Base-by-base conservation (phyloP, 2,797 vertebrate genomes). In the Agapornis canus region DNA sequence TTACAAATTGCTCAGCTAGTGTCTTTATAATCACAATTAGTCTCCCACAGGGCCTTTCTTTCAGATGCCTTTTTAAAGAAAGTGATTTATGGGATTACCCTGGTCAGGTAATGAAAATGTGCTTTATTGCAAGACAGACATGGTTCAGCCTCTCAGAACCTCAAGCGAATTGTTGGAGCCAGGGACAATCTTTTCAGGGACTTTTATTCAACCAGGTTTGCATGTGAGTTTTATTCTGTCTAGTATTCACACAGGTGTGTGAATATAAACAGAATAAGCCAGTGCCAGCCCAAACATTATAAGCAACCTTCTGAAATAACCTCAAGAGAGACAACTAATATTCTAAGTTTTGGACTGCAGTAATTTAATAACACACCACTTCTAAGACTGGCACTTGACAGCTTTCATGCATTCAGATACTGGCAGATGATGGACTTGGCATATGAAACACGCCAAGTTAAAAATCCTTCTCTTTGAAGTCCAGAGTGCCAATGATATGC, bases 21-120 rank as follows among this genome's bases (percentile, higher is more conserved):
- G n/a, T 73, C n/a, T 57, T 89, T 84, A 75, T 80, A 71, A 56
- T 70, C n/a, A 39, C 45, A 72, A 23, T 83, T 71, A 72, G 15
- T 59, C 49, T 96, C 49, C 54, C 37, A 87, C 17, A 52, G 60
- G 40, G 56, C 15, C 79, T 86, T 91, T 88, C 22, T 92, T 95
- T 88, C 35, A 3, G 1, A 69, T 57, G 39, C 29, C 7, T 32
- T 76, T 91, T 70, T 52, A 54, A 87, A 86, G 32, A 66, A 65
- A 42, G 32, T 0, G 1, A 68, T 92, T 89, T 57, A 68, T 40
- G 29, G 42, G 32, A 35, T 78, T 52, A 40, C 48, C 8, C 13
- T 70, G 39, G 31, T 78, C 48, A 73, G 40, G 17, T 16, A 0
- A 89, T 43, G 78, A 80, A 84, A 82, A 78, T 43, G 39, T 61